Conservation (phyloP, 2,113 vertebrate genomes). For the Hipposideros armiger region DNA sequence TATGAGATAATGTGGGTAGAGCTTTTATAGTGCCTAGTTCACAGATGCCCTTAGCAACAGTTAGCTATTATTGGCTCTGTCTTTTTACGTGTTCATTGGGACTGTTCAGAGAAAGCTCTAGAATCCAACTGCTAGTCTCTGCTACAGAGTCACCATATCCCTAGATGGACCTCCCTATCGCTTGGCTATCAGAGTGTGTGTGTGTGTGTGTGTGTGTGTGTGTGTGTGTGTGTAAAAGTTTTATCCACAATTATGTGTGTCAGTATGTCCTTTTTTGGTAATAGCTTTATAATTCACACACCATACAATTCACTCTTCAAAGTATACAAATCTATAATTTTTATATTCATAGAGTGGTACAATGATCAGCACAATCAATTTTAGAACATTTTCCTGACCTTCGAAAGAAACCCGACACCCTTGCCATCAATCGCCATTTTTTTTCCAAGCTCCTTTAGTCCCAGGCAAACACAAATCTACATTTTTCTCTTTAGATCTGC, state of each 20-base stretch:
- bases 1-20: neutral
- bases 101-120: neutral
- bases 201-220: neutral
- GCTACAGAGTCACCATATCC: neutral
- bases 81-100: neutral
- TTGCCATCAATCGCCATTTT: neutral
- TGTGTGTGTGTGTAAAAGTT: neutral
- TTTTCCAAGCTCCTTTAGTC: no score
- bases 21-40: neutral
- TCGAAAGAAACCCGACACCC: neutral
- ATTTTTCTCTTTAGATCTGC: neutral
- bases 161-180: accelerated
- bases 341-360: neutral
- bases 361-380: neutral
- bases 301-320: neutral
- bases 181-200: neutral
- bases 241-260: neutral
- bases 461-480: neutral
- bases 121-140: neutral
- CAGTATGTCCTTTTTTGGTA: neutral
- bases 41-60: neutral
- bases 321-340: neutral
- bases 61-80: neutral
- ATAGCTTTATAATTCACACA: neutral
- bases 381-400: neutral